Evolutionary conservation across 2,888 invertebrate genomes (phyloP).

Genomic region (Iselma pallidipennis): DNA sequence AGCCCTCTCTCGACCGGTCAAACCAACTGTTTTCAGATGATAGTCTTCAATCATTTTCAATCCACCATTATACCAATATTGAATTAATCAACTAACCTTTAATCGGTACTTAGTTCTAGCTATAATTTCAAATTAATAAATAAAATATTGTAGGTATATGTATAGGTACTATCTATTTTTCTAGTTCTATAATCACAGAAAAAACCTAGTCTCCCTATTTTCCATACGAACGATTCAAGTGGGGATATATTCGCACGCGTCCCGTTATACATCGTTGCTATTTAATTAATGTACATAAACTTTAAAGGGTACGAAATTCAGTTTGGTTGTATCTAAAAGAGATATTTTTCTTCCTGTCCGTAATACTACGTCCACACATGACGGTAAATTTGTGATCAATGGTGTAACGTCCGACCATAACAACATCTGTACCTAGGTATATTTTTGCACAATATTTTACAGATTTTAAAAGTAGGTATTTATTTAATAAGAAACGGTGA

Average conservation of each 20-base stretch:
- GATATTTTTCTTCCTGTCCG: neutral
- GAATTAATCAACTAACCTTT: constrained; percentile 2
- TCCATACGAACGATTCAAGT: constrained; percentile 8
- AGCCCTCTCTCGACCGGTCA: constrained; percentile 45
- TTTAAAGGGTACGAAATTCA: constrained; percentile 10
- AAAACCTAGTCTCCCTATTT: too few species aligned
- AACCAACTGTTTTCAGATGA: constrained; percentile 35
- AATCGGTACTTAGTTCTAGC: neutral
- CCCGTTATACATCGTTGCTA: constrained; percentile 17
- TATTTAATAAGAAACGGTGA: neutral
- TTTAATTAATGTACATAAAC: constrained; percentile 22
- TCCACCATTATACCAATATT: constrained; percentile 19
- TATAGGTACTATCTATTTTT: neutral
- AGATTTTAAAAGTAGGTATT: constrained; percentile 6
- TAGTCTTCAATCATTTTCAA: constrained; percentile 34
- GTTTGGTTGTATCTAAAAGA: neutral
- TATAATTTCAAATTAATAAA: neutral
- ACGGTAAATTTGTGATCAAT: constrained; percentile 14
- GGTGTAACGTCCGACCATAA: neutral
- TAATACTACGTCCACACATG: constrained; percentile 4
- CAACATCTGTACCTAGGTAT: neutral
- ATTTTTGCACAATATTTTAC: constrained; percentile 11
- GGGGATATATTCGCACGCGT: constrained; percentile 13
- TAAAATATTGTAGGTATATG: neutral
- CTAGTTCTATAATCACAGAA: too few species aligned